Base-by-base conservation (phyloP, 2,888 invertebrate genomes). In the Tetranychus truncatus region DNA sequence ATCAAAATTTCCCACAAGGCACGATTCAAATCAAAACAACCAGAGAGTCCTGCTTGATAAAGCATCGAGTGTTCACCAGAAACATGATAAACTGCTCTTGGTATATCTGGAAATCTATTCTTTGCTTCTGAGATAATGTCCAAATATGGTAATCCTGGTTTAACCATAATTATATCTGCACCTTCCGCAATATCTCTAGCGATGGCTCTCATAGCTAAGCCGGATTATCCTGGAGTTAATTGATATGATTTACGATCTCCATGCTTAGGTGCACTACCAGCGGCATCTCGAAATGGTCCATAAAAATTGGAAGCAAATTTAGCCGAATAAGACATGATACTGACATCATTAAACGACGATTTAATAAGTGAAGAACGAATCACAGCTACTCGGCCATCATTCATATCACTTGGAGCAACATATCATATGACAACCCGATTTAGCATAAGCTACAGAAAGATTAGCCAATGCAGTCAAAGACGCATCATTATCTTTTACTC, bases 31-130 rank as follows among this genome's bases (percentile, higher is more conserved):
- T 89, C 86, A 78, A 95, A 87, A 44, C 91, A 88, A 34, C 88
- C 87, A 81, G 88, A 83, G 0, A 90, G 89, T 34, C 67, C 74
- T 0, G 88, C 91, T 80, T 89, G 88, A 80, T 89, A 87, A 76
- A 97, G 85, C 95, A 95, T 96, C 0, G 95, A 89, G 83, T 92
- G 97, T 83, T 97, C 96, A 1, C 96, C 96, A 0, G 95, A 96
- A 4, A 96, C 88, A 86, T 97, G 96, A 83, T 96, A 97, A 55
- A 95, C 89, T 82, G 94, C 95, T 78, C 97, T 84, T 0, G 95
- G 95, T 82, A 92, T 88, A 79, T 90, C 86, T 0, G 95, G 95
- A 84, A 88, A 90, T 80, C 83, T 80, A 7, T 76, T 75, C 34
- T 69, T 73, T 69, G 75, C 75, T 81, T 90, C 88, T 72, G 88